phyloP scores from a whole-genome alignment of 2,113 vertebrate species.

The Thalassarche chlororhynchos region DNA sequence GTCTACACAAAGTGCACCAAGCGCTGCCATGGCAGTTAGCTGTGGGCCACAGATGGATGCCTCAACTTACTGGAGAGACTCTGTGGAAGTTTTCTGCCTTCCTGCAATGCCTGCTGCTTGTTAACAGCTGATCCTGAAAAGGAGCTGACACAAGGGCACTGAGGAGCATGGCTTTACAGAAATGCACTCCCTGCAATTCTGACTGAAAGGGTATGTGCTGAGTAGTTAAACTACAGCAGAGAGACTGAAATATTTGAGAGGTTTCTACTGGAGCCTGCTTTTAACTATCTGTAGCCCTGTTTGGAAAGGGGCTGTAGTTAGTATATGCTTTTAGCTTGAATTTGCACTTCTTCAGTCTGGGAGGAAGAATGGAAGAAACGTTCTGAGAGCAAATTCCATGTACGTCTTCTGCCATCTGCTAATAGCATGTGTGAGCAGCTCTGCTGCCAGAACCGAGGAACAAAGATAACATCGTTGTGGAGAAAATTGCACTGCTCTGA shows the following conservation, averaged over 20 bases:
- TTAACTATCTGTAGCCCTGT: neutral
- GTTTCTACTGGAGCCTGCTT: neutral
- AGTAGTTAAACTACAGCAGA: neutral
- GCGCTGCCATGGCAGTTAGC: neutral
- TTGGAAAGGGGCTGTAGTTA: neutral
- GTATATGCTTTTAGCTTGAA: neutral
- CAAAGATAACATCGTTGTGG: constrained; percentile 63
- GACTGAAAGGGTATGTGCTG: neutral
- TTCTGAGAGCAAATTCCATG: constrained; percentile 67
- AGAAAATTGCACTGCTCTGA: neutral
- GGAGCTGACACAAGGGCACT: neutral
- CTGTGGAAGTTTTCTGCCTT: neutral
- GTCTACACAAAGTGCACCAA: constrained; percentile 7
- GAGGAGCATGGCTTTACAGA: neutral
- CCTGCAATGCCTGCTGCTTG: neutral
- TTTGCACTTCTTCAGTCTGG: constrained; percentile 22
- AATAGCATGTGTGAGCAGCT: constrained; percentile 64
- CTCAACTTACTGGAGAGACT: neutral
- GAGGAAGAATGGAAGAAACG: constrained; percentile 62
- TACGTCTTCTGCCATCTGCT: constrained; percentile 71
- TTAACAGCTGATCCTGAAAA: neutral
- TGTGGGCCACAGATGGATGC: neutral
- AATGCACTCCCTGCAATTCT: neutral
- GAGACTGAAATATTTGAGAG: neutral
- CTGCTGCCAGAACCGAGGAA: constrained; percentile 67